phyloP scores from a whole-genome alignment of 2,113 vertebrate genomes.

The Pipa parva region DNA sequence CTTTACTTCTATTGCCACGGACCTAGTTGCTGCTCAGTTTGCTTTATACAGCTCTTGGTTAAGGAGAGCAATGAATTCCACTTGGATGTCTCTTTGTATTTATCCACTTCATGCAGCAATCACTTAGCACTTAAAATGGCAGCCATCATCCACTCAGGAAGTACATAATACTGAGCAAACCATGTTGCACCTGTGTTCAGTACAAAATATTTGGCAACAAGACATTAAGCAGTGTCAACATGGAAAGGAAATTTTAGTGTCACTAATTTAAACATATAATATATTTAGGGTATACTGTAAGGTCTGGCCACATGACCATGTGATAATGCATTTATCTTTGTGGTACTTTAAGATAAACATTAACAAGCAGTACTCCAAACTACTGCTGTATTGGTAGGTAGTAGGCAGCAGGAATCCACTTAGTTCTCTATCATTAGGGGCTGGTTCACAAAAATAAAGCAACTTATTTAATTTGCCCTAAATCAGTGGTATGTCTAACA shows the following conservation, averaged over 20 bases:
- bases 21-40: background rate
- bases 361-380: too few relatives aligned
- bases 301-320: too few relatives aligned
- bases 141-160: background rate
- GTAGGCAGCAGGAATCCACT: too few relatives aligned
- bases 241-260: background rate
- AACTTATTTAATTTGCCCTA: too few relatives aligned
- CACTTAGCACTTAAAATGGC: conserved; percentile 14
- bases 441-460: too few relatives aligned
- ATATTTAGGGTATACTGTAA: background rate
- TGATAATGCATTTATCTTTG: too few relatives aligned
- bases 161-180: conserved; percentile 17
- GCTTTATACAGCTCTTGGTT: background rate
- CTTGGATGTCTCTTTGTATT: background rate
- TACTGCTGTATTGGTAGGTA: too few relatives aligned
- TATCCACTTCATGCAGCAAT: conserved; percentile 19
- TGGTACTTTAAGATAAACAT: too few relatives aligned
- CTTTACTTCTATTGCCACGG: background rate
- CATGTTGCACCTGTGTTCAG: conserved; percentile 27
- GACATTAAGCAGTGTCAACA: background rate
- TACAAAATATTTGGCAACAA: background rate
- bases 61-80: background rate
- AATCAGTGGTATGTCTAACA: too few relatives aligned
- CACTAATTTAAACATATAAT: background rate
- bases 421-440: too few relatives aligned